Percentiles rank a stretch among this genome's conserved stretches.
Evolutionary conservation across 2,797 vertebrate genomes (phyloP).

Genomic region (Orientallactaga sibirica): DNA sequence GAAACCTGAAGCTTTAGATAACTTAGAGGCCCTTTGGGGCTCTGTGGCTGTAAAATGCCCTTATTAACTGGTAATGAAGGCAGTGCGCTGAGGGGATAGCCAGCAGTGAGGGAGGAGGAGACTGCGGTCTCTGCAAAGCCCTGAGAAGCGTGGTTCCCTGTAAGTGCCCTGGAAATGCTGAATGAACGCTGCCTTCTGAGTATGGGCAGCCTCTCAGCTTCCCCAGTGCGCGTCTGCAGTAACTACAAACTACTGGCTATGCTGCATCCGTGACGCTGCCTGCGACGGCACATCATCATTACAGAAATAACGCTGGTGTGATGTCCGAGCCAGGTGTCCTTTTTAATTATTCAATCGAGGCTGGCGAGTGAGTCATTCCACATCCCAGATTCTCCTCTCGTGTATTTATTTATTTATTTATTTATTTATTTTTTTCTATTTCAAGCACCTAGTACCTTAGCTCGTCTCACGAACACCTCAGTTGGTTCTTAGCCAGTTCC

Average conservation of each 20-base stretch:
- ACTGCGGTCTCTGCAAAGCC: constrained; percentile 68
- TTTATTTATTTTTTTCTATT: constrained; percentile 76
- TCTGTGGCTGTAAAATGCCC: constrained; percentile 55
- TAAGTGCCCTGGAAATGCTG: constrained; percentile 72
- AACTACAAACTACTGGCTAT: constrained; percentile 83
- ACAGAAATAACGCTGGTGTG: constrained; percentile 69
- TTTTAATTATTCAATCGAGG: constrained; percentile 79
- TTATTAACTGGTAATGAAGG: constrained; percentile 25
- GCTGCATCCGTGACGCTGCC: constrained; percentile 79
- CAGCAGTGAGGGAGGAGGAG: neutral
- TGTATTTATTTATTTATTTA: neutral
- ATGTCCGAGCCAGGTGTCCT: constrained; percentile 74
- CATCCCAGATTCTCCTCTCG: constrained; percentile 56
- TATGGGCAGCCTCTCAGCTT: constrained; percentile 69
- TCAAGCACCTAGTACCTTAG: constrained; percentile 68
- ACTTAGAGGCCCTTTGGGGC: constrained; percentile 60
- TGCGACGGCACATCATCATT: constrained; percentile 73
- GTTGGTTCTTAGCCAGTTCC: constrained; percentile 74
- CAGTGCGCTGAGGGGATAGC: neutral
- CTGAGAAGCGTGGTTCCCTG: constrained; percentile 44
- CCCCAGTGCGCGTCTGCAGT: constrained; percentile 72
- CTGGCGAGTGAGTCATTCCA: constrained; percentile 74
- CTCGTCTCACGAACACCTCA: constrained; percentile 57
- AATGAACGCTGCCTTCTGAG: constrained; percentile 79
- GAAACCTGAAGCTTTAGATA: constrained; percentile 75